A percentile compares a stretch with the other conserved stretches of the same genome.
Evolutionary conservation across 2,797 vertebrate species (phyloP).

Genomic region (Liasis olivaceus): DNA sequence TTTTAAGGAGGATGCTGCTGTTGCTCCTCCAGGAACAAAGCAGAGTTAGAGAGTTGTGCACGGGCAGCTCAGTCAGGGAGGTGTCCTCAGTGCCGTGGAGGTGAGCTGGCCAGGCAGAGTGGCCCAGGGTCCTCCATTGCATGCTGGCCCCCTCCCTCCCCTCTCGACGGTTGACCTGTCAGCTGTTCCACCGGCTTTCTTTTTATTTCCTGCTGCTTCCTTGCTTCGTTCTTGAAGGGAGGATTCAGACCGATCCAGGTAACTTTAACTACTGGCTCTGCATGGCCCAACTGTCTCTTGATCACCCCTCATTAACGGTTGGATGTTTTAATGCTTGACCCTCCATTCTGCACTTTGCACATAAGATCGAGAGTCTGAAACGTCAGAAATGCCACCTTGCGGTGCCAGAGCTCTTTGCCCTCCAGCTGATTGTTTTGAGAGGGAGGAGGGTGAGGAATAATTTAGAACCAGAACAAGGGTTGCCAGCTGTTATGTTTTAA

Average conservation of each 20-base stretch:
- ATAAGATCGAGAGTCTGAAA: background rate
- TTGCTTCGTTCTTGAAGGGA: slow-evolving; percentile 96
- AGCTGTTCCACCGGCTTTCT: slow-evolving; percentile 92
- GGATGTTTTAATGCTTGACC: slow-evolving; percentile 18
- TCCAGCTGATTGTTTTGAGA: no score
- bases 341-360: background rate
- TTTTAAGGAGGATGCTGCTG: background rate
- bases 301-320: slow-evolving; percentile 25
- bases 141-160: slow-evolving; percentile 72
- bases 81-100: slow-evolving; percentile 32
- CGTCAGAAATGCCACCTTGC: no score
- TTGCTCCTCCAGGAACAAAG: background rate
- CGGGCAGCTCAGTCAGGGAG: slow-evolving; percentile 33
- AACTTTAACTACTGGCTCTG: slow-evolving; percentile 76
- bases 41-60: background rate
- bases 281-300: slow-evolving; percentile 72
- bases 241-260: slow-evolving; percentile 98
- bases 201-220: slow-evolving; percentile 91
- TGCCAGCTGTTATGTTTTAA: no score
- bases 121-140: slow-evolving; percentile 66
- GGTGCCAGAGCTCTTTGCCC: no score
- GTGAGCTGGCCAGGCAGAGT: slow-evolving; percentile 11
- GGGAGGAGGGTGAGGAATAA: background rate
- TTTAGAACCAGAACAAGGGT: no score
- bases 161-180: slow-evolving; percentile 75